phyloP scores from a whole-genome alignment of 1,140 invertebrate genomes.

The Aculops lycopersici region DNA sequence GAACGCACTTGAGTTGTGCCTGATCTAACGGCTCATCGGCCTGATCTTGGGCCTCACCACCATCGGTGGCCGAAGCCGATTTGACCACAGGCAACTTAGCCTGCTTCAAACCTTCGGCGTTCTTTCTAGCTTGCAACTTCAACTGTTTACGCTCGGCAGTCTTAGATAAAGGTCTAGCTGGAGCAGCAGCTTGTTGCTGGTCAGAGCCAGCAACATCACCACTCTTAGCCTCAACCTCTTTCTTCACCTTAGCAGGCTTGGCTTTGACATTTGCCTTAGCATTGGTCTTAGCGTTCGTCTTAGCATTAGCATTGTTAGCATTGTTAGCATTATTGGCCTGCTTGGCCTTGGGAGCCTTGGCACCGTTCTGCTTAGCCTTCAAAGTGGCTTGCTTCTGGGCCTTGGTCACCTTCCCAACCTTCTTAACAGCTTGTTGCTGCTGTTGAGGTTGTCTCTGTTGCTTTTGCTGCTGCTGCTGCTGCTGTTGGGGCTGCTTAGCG shows the following conservation, averaged over 20 bases:
- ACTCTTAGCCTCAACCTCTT: not conserved
- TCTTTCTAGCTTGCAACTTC: not conserved
- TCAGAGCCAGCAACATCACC: not conserved
- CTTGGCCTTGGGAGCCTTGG: not conserved
- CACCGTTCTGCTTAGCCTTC: not conserved
- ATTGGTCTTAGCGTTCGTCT: too few species aligned
- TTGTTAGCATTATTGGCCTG: not conserved
- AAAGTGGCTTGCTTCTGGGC: not conserved
- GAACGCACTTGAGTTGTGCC: not conserved
- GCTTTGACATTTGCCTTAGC: too few species aligned
- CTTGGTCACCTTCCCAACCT: not conserved
- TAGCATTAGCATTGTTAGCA: not conserved
- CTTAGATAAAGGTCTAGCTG: not conserved
- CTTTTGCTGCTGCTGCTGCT: not conserved
- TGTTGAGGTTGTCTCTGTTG: not conserved
- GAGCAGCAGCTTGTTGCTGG: too few species aligned
- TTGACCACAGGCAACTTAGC: not conserved
- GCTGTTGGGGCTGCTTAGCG: not conserved
- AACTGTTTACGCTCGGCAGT: not conserved
- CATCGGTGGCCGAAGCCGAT: not conserved
- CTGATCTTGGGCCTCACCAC: not conserved
- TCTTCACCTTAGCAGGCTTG: too few species aligned
- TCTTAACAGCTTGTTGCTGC: not conserved
- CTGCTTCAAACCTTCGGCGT: not conserved
- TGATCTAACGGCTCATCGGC: not conserved